Conservation (phyloP, 64 coral and sea anemone species). For the Platygyra sinensis region DNA sequence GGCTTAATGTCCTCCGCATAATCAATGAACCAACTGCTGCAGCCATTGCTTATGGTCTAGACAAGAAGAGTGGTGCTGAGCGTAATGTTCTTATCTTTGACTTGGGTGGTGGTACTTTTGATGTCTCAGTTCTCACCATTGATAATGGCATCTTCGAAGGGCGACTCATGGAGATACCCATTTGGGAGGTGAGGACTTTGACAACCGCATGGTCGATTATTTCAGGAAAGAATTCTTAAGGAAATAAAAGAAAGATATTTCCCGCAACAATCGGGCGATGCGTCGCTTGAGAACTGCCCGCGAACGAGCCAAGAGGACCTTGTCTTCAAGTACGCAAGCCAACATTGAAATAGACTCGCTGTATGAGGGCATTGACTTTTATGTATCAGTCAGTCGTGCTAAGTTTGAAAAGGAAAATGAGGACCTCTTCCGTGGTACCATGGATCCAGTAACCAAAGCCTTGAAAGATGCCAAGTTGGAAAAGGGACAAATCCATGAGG, state of each 20-base stretch:
- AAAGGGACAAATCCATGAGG: slow-evolving; percentile 56
- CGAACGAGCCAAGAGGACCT: slow-evolving; percentile 70
- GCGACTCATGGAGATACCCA: slow-evolving; percentile 98
- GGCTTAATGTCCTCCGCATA: too few relatives aligned
- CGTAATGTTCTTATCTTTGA: slow-evolving; percentile 99
- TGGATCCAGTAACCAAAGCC: slow-evolving; percentile 62
- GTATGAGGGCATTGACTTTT: slow-evolving; percentile 67
- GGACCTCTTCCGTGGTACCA: slow-evolving; percentile 61
- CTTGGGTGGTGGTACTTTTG: slow-evolving; percentile 98
- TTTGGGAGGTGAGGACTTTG: slow-evolving; percentile 87
- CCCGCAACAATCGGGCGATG: slow-evolving; percentile 39
- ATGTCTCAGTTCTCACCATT: slow-evolving; percentile 96
- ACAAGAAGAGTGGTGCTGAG: too few relatives aligned
- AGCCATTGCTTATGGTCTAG: too few relatives aligned
- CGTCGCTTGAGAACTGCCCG: slow-evolving; percentile 64
- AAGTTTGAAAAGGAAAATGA: slow-evolving; percentile 66
- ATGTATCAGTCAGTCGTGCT: slow-evolving; percentile 64
- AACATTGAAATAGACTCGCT: slow-evolving; percentile 73
- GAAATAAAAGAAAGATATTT: slow-evolving; percentile 73
- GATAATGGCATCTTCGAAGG: slow-evolving; percentile 99
- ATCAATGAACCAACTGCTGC: too few relatives aligned
- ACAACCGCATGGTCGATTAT: slow-evolving; percentile 68
- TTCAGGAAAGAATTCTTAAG: slow-evolving; percentile 59
- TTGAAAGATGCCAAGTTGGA: slow-evolving; percentile 61
- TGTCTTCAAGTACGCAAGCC: slow-evolving; percentile 63